These are phyloP conservation scores for Psylliodes chrysocephalus DNA, from an alignment of 2,888 invertebrate species.

Conservation along the genomic window DNA sequence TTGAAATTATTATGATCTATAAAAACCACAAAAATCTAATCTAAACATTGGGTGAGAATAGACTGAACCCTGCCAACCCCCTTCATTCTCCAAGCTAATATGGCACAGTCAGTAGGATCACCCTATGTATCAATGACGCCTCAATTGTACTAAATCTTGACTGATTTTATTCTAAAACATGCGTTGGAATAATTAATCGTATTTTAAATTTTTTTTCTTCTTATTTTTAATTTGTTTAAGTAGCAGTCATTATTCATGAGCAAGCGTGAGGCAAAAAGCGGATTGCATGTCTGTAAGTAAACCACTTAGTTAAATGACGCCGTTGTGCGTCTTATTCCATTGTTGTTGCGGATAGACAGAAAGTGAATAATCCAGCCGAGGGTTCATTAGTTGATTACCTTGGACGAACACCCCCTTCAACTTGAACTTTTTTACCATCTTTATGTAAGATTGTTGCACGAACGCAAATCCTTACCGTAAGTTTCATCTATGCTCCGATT, in stretches of 20 bases:
- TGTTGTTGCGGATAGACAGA: slow-evolving; percentile 33
- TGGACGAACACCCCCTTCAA: slow-evolving; percentile 36
- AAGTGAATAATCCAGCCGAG: slow-evolving; percentile 19
- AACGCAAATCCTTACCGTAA: too few species aligned
- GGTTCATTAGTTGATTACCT: slow-evolving; percentile 46
- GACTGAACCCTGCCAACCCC: too few species aligned
- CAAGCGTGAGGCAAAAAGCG: slow-evolving; percentile 45
- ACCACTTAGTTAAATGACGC: slow-evolving; percentile 60
- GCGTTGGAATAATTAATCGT: too few species aligned
- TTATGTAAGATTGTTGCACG: slow-evolving; percentile 48
- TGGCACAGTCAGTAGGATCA: too few species aligned
- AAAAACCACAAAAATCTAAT: too few species aligned
- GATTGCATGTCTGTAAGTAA: slow-evolving; percentile 59
- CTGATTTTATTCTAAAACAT: too few species aligned
- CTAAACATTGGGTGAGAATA: too few species aligned
- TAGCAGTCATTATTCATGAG: slow-evolving; percentile 41
- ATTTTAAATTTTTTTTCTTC: slow-evolving; percentile 1
- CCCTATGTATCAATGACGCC: too few species aligned
- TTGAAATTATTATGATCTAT: too few species aligned
- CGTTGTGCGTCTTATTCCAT: slow-evolving; percentile 55
- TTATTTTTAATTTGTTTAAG: slow-evolving; percentile 44
- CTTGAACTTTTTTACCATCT: slow-evolving; percentile 36
- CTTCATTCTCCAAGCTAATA: too few species aligned
- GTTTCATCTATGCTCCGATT: too few species aligned
- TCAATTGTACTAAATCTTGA: too few species aligned